These are phyloP conservation scores for Podotricha telesiphe DNA, from an alignment of 2,888 invertebrate species.

Conservation along the genomic window DNA sequence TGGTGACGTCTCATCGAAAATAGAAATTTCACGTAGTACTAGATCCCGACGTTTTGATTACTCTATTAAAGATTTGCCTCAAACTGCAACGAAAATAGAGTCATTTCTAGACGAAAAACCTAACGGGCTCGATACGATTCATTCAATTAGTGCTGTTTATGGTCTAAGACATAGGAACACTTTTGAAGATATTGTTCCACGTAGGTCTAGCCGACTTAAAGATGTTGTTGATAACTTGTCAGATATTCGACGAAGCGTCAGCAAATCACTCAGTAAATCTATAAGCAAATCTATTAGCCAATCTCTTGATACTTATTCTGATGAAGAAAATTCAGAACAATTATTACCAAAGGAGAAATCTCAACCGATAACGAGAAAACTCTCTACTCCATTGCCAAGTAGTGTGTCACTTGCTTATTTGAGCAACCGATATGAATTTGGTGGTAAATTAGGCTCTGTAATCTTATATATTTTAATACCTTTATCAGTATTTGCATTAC, in stretches of 20 bases:
- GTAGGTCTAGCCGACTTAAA: constrained; percentile 66
- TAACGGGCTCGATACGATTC: constrained; percentile 61
- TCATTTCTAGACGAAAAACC: constrained; percentile 54
- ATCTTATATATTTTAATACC: constrained; percentile 65
- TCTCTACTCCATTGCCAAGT: constrained; percentile 71
- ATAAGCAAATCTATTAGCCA: constrained; percentile 70
- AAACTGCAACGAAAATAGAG: constrained; percentile 50
- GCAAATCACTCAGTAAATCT: constrained; percentile 69
- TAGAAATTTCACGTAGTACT: constrained; percentile 60
- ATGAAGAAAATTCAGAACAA: constrained; percentile 69
- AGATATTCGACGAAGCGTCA: constrained; percentile 65
- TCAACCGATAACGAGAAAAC: constrained; percentile 63
- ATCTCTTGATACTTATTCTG: constrained; percentile 69
- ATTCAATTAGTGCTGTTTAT: constrained; percentile 55
- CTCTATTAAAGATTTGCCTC: constrained; percentile 62
- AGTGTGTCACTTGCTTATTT: constrained; percentile 56
- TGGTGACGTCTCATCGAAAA: constrained; percentile 56
- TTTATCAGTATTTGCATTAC: constrained; percentile 61
- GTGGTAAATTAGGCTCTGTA: constrained; percentile 65
- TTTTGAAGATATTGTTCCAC: constrained; percentile 62
- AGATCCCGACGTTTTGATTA: constrained; percentile 67
- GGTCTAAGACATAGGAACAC: constrained; percentile 63
- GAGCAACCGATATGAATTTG: constrained; percentile 70
- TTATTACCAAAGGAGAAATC: constrained; percentile 60
- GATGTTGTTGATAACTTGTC: constrained; percentile 63